These are phyloP conservation scores for Carassius gibelio DNA, from an alignment of 2,113 vertebrate species.

Conservation along the genomic window DNA sequence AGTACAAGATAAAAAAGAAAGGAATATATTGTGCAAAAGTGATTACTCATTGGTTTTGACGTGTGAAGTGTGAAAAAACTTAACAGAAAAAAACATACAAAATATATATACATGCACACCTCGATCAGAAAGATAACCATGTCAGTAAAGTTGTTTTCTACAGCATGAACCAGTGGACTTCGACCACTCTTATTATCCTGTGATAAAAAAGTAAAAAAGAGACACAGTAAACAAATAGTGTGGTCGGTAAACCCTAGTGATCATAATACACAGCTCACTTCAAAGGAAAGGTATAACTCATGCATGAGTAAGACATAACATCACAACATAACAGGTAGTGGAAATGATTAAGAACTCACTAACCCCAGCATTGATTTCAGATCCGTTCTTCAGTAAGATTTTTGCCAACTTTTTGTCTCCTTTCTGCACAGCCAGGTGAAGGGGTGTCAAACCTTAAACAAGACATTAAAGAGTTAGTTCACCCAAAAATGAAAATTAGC, in stretches of 20 bases:
- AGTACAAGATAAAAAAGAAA: neutral
- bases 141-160: slow-evolving; percentile 80
- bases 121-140: slow-evolving; percentile 86
- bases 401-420: slow-evolving; percentile 69
- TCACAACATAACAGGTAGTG: neutral
- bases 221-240: neutral
- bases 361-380: slow-evolving; percentile 85
- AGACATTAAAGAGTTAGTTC: neutral
- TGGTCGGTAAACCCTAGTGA: neutral
- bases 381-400: slow-evolving; percentile 78
- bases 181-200: slow-evolving; percentile 89
- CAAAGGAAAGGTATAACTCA: neutral
- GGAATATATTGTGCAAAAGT: neutral
- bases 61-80: neutral
- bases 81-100: slow-evolving; percentile 8
- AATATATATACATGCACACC: slow-evolving; percentile 38
- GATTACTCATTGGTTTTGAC: neutral
- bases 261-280: neutral
- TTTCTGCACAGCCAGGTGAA: slow-evolving; percentile 82
- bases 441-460: slow-evolving; percentile 80
- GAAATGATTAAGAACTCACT: slow-evolving; percentile 55
- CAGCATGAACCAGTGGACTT: slow-evolving; percentile 85
- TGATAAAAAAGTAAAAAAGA: slow-evolving; percentile 17
- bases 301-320: neutral
- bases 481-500: no score